Evolutionary conservation across 2,797 vertebrate genomes (phyloP), one percentile per base, ranked within the genome.

Genomic region (Scleropages formosus): DNA sequence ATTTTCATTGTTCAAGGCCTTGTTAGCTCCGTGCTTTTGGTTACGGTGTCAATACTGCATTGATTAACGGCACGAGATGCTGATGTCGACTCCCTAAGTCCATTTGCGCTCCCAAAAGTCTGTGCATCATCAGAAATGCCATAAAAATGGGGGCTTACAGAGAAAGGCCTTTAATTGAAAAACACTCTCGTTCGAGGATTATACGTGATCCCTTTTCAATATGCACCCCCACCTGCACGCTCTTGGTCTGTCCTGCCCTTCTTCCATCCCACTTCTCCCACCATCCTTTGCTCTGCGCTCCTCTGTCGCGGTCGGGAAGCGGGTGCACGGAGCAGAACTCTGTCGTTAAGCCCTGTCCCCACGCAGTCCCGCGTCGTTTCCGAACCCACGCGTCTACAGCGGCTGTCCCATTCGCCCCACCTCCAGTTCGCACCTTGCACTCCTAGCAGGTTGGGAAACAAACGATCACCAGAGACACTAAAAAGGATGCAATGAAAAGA

Each of bases 41-140:
- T 46, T 68, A 12, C n/a, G n/a, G 1, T 75, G 66, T 7, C 74
- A 81, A 85, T 69, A 39, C 77, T 75, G 76, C 82, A 82, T 85
- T 76, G 26, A 65, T 73, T 78, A 87, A 87, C 81, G 60, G 75
- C 60, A 72, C 67, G 85, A 89, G 90, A 82, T 91, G 91, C 89
- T 81, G 84, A 91, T 88, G 89, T 90, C 81, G 85, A 88, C 89
- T 82, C 83, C 87, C 80, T n/a, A 77, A 82, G 84, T 89, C 89
- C 81, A 89, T 90, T 90, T 88, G 84, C 85, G 85, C 85, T 79
- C 76, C 69, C n/a, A 80, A 84, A 90, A 91, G 78, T 82, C 80
- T 85, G 76, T 86, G 86, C 86, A 84, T 93, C 91, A 93, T 92
- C 90, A 92, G 77, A 90, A 90, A 87, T 73, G 78, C 68, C 81